phyloP scores from a whole-genome alignment of 2,113 vertebrate genomes.

The Anseranas semipalmata region DNA sequence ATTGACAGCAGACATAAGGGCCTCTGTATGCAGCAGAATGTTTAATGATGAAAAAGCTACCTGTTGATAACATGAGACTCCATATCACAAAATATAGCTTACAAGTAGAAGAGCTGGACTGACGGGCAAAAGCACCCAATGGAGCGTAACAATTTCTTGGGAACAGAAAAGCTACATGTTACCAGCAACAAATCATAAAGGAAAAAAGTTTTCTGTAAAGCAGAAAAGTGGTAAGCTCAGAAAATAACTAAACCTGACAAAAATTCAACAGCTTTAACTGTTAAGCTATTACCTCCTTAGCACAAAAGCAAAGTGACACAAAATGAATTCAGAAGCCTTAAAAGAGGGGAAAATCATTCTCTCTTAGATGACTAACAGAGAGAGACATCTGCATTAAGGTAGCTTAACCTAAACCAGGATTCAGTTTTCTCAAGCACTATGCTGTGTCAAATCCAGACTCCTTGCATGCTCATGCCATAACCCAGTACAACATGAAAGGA shows the following conservation, averaged over 20 bases:
- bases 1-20: conserved; percentile 88
- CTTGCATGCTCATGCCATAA: background rate
- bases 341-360: background rate
- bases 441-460: background rate
- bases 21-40: conserved; percentile 89
- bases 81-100: background rate
- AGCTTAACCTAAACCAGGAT: background rate
- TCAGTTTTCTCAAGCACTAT: background rate
- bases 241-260: background rate
- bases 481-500: rapidly evolving
- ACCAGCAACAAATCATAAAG: background rate
- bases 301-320: background rate
- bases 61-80: conserved; percentile 68
- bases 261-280: background rate
- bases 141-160: background rate
- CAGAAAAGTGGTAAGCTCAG: background rate
- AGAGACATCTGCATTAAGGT: background rate
- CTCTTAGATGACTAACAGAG: background rate
- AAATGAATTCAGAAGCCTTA: background rate
- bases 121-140: background rate
- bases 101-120: background rate
- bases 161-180: background rate
- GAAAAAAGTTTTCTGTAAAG: background rate
- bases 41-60: conserved; percentile 92
- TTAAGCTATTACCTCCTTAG: background rate